phyloP scores from a whole-genome alignment of 2,113 vertebrate species.

The Mustela nigripes region DNA sequence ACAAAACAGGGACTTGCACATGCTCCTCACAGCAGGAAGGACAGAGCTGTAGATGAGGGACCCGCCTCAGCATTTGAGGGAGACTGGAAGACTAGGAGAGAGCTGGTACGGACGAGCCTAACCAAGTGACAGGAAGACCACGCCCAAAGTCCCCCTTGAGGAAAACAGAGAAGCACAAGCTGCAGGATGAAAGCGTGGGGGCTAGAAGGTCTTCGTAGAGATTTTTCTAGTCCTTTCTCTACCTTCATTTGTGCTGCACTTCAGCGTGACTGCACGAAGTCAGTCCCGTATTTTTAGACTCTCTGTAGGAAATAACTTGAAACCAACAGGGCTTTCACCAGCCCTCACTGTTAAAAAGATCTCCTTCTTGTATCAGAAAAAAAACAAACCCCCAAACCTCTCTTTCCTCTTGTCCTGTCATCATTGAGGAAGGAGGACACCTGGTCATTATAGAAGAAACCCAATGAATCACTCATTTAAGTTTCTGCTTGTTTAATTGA shows the following conservation, averaged over 20 bases:
- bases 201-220: neutral
- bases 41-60: neutral
- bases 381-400: neutral
- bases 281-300: neutral
- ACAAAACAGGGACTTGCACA: neutral
- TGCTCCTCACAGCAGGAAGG: neutral
- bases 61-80: neutral
- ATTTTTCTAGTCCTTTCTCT: neutral
- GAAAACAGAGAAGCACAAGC: neutral
- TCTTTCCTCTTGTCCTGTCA: neutral
- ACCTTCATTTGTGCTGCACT: neutral
- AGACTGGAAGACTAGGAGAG: neutral
- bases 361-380: neutral
- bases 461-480: neutral
- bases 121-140: neutral
- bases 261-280: neutral
- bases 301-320: neutral
- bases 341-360: neutral
- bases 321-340: neutral
- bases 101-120: neutral
- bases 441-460: neutral
- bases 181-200: neutral
- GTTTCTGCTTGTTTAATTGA: constrained; percentile 27
- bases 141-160: rapidly evolving
- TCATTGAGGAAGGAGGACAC: constrained; percentile 7